Conservation (phyloP, 2,797 vertebrate species). For the Acipenser oxyrinchus region DNA sequence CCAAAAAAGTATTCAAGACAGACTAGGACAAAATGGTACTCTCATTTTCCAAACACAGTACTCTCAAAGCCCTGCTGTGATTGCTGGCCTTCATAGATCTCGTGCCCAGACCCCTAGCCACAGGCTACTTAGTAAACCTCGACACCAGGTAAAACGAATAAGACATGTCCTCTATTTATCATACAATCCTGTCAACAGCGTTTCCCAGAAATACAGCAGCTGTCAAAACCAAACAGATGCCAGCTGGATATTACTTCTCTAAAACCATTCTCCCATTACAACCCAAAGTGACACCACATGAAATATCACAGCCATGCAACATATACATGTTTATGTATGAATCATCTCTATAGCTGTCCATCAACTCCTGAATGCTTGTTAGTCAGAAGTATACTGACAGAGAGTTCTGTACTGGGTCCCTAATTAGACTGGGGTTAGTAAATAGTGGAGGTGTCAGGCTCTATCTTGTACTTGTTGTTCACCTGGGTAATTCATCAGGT, state of each 20-base stretch:
- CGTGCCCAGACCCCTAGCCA: not conserved
- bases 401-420: not conserved
- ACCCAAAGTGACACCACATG: not conserved
- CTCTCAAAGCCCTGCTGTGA: not conserved
- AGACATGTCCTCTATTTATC: not conserved
- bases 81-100: not conserved
- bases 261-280: not conserved
- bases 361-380: not conserved
- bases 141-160: not conserved
- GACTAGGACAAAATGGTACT: too few relatives aligned
- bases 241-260: not conserved
- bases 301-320: not conserved
- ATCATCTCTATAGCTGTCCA: not conserved
- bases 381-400: not conserved
- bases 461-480: not conserved
- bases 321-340: slow-evolving; percentile 4
- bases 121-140: not conserved
- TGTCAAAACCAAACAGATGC: not conserved
- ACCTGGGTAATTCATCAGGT: not conserved
- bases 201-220: not conserved
- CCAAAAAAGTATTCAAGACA: too few relatives aligned
- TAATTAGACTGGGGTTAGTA: not conserved
- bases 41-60: too few relatives aligned
- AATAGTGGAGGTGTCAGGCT: slow-evolving; percentile 2
- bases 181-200: not conserved